Evolutionary conservation across 2,888 invertebrate species (phyloP).

Genomic region (Catocala nupta): DNA sequence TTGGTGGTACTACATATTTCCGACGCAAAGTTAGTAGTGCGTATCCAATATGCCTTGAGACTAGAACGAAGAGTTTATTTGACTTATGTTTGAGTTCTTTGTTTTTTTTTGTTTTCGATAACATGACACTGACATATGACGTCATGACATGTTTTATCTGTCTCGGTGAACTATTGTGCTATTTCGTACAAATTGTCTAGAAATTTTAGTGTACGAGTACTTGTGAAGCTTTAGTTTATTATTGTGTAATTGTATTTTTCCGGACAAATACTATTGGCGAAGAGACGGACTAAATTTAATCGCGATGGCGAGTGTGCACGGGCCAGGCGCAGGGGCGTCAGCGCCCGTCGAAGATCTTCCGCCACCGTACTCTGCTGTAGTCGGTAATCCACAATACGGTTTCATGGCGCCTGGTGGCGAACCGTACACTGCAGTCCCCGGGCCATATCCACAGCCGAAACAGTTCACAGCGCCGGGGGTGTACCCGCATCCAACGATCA

Average conservation of each 20-base stretch:
- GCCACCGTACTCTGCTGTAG: constrained; percentile 81
- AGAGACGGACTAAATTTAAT: constrained; percentile 5
- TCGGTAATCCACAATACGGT: constrained; percentile 79
- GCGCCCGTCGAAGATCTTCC: constrained; percentile 77
- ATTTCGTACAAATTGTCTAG: constrained; percentile 28
- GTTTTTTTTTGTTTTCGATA: background rate
- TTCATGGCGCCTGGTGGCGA: constrained; percentile 62
- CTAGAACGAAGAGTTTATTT: too few relatives aligned
- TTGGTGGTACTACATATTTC: too few relatives aligned
- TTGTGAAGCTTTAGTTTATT: constrained; percentile 2
- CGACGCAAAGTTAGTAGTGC: too few relatives aligned
- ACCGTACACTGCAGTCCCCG: constrained; percentile 38
- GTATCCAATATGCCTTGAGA: too few relatives aligned
- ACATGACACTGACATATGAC: constrained; percentile 51
- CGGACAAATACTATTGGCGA: constrained; percentile 7
- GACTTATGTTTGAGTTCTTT: background rate
- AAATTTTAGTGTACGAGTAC: constrained; percentile 34
- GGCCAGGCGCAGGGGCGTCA: constrained; percentile 60
- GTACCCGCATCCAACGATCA: constrained; percentile 75
- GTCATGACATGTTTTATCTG: constrained; percentile 49
- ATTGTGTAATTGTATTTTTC: constrained; percentile 7
- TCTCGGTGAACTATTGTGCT: constrained; percentile 27
- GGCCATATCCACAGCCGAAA: constrained; percentile 66
- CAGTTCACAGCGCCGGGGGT: constrained; percentile 78
- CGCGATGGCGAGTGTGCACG: constrained; percentile 69